Evolutionary conservation across 2,888 invertebrate species (phyloP).

Genomic region (Drosophila mulleri): DNA sequence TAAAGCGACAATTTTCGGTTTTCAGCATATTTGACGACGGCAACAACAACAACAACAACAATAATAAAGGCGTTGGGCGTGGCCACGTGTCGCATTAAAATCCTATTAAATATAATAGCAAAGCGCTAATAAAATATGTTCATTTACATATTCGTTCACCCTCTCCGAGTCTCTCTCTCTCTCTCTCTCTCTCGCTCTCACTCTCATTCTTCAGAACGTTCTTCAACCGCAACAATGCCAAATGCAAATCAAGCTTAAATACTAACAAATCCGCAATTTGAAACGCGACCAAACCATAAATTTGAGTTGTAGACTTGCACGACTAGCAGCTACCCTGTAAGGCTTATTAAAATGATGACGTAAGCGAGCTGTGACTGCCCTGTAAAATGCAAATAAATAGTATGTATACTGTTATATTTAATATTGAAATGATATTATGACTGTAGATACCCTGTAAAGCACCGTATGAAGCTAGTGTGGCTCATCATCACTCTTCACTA

Average conservation of each 20-base stretch:
- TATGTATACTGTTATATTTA: too few relatives aligned
- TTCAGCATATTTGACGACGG: constrained; percentile 2
- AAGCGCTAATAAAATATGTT: constrained; percentile 66
- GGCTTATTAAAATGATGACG: not conserved
- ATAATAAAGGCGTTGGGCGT: constrained; percentile 3
- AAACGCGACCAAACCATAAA: not conserved
- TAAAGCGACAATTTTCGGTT: constrained; percentile 59
- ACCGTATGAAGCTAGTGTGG: not conserved
- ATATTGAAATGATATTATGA: too few relatives aligned
- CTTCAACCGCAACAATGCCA: constrained; percentile 16
- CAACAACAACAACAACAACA: too few relatives aligned
- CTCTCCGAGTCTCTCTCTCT: not conserved
- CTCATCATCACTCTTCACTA: not conserved
- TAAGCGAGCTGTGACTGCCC: not conserved
- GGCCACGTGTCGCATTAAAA: constrained; percentile 63
- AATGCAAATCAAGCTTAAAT: constrained; percentile 34
- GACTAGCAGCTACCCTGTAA: constrained; percentile 1
- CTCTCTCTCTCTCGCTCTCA: not conserved
- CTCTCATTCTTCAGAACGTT: not conserved
- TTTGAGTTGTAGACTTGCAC: not conserved
- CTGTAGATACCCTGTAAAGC: not conserved
- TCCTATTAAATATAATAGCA: constrained; percentile 65
- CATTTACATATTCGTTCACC: constrained; percentile 57
- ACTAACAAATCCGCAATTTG: constrained; percentile 1
- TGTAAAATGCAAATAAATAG: not conserved